Evolutionary conservation across 2,888 invertebrate species (phyloP).

Genomic region (Cremastobaeus sp.): DNA sequence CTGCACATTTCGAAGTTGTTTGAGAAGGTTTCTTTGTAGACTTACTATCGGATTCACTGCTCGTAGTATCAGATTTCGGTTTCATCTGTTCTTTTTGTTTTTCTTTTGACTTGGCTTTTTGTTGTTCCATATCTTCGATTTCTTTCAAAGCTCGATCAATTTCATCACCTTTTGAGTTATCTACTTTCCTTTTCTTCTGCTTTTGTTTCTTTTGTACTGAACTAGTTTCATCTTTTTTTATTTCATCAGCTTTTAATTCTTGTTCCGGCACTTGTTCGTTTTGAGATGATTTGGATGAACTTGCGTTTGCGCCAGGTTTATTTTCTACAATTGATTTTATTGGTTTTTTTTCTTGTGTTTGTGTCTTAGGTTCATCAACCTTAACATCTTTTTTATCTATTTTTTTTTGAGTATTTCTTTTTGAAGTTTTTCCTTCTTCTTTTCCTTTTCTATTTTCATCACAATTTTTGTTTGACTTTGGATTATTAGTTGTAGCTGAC

Average conservation of each 20-base stretch:
- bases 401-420: constrained; percentile 12
- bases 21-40: constrained; percentile 3
- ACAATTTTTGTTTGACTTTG: no score
- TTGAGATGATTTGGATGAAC: no score
- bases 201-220: constrained; percentile 69
- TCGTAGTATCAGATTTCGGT: constrained; percentile 44
- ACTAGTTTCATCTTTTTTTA: constrained; percentile 25
- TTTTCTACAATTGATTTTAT: background rate
- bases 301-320: no score
- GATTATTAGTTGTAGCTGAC: no score
- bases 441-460: background rate
- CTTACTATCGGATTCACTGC: no score
- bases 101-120: constrained; percentile 69
- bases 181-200: constrained; percentile 71
- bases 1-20: constrained; percentile 8
- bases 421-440: background rate
- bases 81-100: constrained; percentile 65
- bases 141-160: constrained; percentile 79
- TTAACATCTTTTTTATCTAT: constrained; percentile 13
- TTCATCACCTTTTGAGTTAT: constrained; percentile 75
- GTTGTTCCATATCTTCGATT: constrained; percentile 76
- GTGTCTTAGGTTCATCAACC: constrained; percentile 41
- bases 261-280: constrained; percentile 13
- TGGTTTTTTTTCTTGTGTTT: constrained; percentile 39
- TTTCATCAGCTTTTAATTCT: constrained; percentile 22